Percentiles rank a stretch among this genome's conserved stretches.
Conservation (phyloP, 2,888 invertebrate genomes). For the Sturmia bella region DNA sequence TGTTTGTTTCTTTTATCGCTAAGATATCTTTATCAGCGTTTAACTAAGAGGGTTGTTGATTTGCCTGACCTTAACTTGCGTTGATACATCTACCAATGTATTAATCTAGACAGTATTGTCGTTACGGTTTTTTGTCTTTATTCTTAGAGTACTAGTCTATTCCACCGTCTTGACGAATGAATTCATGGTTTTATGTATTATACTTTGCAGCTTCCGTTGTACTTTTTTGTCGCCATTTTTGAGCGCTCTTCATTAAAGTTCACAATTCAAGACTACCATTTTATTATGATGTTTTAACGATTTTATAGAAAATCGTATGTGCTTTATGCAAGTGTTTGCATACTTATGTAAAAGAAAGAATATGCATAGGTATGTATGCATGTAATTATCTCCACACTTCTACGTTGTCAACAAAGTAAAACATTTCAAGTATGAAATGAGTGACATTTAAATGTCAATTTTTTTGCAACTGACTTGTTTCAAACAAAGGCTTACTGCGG, state of each 20-base stretch:
- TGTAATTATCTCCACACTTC: conserved; percentile 16
- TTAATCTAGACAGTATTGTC: conserved; percentile 79
- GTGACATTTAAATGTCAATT: conserved; percentile 20
- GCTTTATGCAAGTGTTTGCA: not conserved
- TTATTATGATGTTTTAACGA: conserved; percentile 32
- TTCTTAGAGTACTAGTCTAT: conserved; percentile 18
- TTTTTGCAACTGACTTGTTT: conserved; percentile 28
- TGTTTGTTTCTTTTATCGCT: no score
- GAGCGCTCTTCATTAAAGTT: conserved; percentile 39
- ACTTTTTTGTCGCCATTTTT: conserved; percentile 66
- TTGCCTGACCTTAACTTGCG: no score
- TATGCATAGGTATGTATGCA: no score
- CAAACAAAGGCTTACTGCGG: not conserved
- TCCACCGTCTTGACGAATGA: conserved; percentile 48
- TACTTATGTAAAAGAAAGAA: no score
- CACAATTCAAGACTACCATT: conserved; percentile 56
- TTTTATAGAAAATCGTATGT: conserved; percentile 15
- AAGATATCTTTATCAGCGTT: no score
- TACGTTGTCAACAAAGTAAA: conserved; percentile 52
- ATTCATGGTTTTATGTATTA: conserved; percentile 49
- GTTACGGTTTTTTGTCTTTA: conserved; percentile 67
- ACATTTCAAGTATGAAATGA: conserved; percentile 31
- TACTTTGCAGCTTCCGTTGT: conserved; percentile 67
- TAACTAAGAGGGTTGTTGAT: no score
- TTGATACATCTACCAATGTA: conserved; percentile 71